Conservation (phyloP, 2,888 invertebrate species). For the Ophonus ardosiacus region DNA sequence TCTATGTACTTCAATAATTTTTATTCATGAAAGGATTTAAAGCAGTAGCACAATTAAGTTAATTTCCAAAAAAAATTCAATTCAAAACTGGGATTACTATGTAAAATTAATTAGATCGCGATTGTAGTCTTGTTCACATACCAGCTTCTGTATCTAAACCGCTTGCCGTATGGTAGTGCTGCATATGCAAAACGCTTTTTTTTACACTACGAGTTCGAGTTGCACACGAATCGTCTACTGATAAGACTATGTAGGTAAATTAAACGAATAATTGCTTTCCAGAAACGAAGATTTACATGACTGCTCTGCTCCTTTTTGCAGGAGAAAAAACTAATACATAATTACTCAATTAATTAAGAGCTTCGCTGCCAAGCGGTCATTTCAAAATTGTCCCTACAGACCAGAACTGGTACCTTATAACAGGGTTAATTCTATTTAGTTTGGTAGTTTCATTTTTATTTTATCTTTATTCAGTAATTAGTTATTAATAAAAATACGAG, state of each 20-base stretch:
- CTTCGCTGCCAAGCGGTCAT: too few species aligned
- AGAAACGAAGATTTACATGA: slow-evolving; percentile 33
- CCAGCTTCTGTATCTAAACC: not conserved
- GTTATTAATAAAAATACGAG: too few species aligned
- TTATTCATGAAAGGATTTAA: not conserved
- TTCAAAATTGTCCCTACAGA: too few species aligned
- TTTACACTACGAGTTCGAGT: slow-evolving; percentile 7
- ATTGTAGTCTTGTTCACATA: not conserved
- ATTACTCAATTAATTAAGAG: too few species aligned
- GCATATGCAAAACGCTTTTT: slow-evolving; percentile 30
- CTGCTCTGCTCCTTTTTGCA: not conserved
- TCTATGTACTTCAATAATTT: too few species aligned
- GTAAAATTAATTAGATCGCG: slow-evolving; percentile 26
- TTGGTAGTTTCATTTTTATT: too few species aligned
- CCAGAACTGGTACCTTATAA: too few species aligned
- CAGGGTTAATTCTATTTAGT: too few species aligned
- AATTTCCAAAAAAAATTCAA: slow-evolving; percentile 1
- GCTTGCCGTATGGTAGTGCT: slow-evolving; percentile 1
- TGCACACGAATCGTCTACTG: slow-evolving; percentile 19
- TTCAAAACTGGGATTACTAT: slow-evolving; percentile 5
- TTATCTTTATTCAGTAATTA: too few species aligned
- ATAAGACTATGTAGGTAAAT: slow-evolving; percentile 31
- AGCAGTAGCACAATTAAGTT: not conserved
- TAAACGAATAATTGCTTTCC: slow-evolving; percentile 29
- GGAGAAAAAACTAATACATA: too few species aligned